Evolutionary conservation across 1,140 invertebrate genomes (phyloP).

Genomic region (Eueides isabella): DNA sequence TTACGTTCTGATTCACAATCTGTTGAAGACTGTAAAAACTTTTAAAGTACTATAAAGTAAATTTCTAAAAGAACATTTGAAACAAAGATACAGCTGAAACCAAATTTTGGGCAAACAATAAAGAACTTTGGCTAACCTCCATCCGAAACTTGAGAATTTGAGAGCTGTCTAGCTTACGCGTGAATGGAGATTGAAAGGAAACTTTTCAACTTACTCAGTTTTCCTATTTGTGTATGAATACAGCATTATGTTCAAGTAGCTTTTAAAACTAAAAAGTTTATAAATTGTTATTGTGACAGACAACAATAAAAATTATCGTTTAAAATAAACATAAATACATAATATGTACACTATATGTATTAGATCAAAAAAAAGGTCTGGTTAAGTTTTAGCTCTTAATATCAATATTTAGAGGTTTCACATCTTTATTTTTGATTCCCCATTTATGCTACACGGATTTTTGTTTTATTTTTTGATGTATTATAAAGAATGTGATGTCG

Average conservation of each 20-base stretch:
- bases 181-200: constrained; percentile 11
- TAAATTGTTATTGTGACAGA: not conserved
- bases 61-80: constrained; percentile 21
- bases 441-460: no score
- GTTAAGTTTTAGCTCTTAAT: no score
- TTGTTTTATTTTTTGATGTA: no score
- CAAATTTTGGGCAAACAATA: constrained; percentile 18
- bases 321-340: no score
- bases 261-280: not conserved
- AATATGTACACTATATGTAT: no score
- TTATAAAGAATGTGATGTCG: no score
- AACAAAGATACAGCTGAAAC: constrained; percentile 23
- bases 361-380: no score
- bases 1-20: not conserved
- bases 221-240: not conserved
- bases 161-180: constrained; percentile 13
- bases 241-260: not conserved
- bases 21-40: not conserved
- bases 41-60: not conserved
- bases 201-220: constrained; percentile 3
- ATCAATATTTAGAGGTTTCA: no score
- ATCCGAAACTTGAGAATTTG: constrained; percentile 10
- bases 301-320: not conserved
- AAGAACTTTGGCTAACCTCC: constrained; percentile 19
- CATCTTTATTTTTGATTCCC: no score